Evolutionary conservation across 2,113 vertebrate genomes (phyloP).

Genomic region (Strix uralensis): DNA sequence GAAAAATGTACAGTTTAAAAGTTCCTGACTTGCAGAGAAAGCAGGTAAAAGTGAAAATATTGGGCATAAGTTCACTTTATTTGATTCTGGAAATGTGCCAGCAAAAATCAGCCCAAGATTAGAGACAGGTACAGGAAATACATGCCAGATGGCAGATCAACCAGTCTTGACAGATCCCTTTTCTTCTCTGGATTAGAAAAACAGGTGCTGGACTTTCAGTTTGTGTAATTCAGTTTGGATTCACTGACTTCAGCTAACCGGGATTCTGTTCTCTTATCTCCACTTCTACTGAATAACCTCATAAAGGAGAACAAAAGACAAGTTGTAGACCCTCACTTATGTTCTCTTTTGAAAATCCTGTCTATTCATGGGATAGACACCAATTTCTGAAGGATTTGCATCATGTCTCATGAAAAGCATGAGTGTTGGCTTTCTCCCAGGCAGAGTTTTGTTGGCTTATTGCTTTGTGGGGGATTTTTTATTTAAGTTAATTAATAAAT

Average conservation of each 20-base stretch:
- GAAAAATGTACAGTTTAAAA: neutral
- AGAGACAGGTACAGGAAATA: neutral
- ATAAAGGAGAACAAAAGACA: neutral
- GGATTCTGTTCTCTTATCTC: neutral
- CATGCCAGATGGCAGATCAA: slow-evolving; percentile 10
- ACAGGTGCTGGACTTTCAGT: slow-evolving; percentile 4
- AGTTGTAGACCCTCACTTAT: neutral
- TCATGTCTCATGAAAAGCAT: neutral
- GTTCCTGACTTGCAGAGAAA: neutral
- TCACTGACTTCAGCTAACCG: neutral
- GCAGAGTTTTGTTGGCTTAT: neutral
- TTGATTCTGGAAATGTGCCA: neutral
- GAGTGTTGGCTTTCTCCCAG: neutral
- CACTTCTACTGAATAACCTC: neutral
- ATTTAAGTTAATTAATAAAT: slow-evolving; percentile 40
- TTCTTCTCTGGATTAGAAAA: slow-evolving; percentile 28
- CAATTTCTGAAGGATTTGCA: slow-evolving; percentile 6
- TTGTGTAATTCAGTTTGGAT: neutral
- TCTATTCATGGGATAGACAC: neutral
- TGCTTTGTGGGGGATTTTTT: neutral
- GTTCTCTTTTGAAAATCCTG: neutral
- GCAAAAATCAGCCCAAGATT: neutral
- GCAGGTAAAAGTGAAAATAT: neutral
- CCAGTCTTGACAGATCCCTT: neutral
- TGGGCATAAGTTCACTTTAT: neutral